phyloP scores from a whole-genome alignment of 2,113 vertebrate species.

The Cromileptes altivelis region DNA sequence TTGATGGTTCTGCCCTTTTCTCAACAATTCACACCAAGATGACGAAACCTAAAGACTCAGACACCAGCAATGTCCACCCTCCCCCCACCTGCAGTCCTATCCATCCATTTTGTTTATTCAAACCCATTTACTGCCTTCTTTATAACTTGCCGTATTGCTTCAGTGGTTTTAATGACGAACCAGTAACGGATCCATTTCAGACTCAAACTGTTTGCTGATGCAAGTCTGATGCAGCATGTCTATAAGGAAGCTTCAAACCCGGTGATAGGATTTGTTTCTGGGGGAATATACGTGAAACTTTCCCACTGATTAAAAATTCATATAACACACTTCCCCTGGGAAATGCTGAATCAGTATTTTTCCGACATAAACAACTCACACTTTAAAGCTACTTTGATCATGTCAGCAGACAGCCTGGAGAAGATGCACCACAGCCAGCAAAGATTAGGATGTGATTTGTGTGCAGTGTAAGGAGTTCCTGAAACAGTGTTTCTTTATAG shows the following conservation, averaged over 20 bases:
- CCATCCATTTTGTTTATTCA: background rate
- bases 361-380: constrained; percentile 14
- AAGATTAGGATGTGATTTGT: background rate
- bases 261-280: background rate
- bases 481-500: background rate
- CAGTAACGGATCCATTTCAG: background rate
- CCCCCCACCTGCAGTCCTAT: background rate
- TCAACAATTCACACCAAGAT: background rate
- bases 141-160: background rate
- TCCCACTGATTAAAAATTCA: constrained; percentile 17
- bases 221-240: background rate
- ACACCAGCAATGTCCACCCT: background rate
- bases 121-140: background rate
- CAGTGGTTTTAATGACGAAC: constrained; percentile 4
- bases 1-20: background rate
- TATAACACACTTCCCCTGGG: background rate
- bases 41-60: background rate
- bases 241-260: background rate
- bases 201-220: background rate
- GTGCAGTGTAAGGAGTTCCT: background rate
- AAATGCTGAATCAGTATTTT: constrained; percentile 6
- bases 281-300: constrained; percentile 15
- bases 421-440: background rate
- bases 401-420: constrained; percentile 17
- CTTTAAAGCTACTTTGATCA: constrained; percentile 30